Base-by-base conservation (phyloP, 2,113 vertebrate genomes). In the Noturus placidus region DNA sequence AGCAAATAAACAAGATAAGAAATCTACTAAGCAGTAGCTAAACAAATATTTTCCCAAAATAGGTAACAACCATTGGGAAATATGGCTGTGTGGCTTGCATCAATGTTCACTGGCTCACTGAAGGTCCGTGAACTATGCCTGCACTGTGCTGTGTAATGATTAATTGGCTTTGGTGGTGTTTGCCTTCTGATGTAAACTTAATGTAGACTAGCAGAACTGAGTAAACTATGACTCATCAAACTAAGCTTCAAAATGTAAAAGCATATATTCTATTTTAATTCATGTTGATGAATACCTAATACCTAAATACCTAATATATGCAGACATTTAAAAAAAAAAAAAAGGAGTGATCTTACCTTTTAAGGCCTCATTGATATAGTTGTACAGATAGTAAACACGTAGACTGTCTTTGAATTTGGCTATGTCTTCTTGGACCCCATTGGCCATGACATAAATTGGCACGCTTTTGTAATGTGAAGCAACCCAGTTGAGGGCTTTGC, bases 291-390 rank as follows among this genome's bases (percentile, higher is more conserved):
- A n/a, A n/a, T n/a, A n/a, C n/a, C n/a, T n/a, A n/a, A n/a, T n/a
- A n/a, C n/a, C 22, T 42, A 27, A 83, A 27, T 83, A 83, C 35
- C 35, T 30, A 59, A 81, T 81, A 38, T 70, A 42, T 10, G 33
- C 30, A 57, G 30, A 56, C n/a, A n/a, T n/a, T n/a, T 27, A 30
- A 0, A 38, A 38, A 38, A n/a, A 38, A 38, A 38, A 38, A 27
- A 4, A n/a, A 19, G 10, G 9, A 22, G 63, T 14, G 61, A 42
- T 4, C 93, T 96, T 94, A 99, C 98, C 98, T 97, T 99, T 99
- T 46, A 99, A 95, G 33, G 97, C 98, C 92, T 99, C 98, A 0
- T 98, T 99, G 87, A 99, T 93, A 84, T 99, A 99, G 91, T 95
- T 97, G 91, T 97, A 94, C 84, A 98, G 91, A 91, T 99, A 99